Conservation (phyloP, 2,888 invertebrate genomes). For the Calameuta filiformis region DNA sequence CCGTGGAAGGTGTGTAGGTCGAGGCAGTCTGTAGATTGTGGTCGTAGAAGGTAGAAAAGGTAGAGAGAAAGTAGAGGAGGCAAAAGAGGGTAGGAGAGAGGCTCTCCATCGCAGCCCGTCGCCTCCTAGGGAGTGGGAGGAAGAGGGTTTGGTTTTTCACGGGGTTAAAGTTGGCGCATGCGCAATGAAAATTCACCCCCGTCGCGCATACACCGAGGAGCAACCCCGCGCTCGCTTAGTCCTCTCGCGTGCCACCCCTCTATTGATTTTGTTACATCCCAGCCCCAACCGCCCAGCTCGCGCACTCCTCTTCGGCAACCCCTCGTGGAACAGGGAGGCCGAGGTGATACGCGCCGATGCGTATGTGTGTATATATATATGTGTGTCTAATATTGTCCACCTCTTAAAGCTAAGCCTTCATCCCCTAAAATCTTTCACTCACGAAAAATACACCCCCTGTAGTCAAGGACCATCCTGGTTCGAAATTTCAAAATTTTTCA, state of each 20-base stretch:
- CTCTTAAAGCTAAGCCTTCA: conserved; percentile 10
- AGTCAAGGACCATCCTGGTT: too few relatives aligned
- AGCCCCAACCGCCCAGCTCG: conserved; percentile 51
- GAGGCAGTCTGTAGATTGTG: conserved; percentile 18
- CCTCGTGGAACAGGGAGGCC: conserved; percentile 40
- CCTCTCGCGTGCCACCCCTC: conserved; percentile 64
- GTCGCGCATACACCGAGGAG: conserved; percentile 31
- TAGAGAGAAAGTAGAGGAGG: conserved; percentile 9
- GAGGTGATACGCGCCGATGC: conserved; percentile 56
- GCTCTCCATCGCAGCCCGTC: conserved; percentile 65
- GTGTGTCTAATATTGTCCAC: conserved; percentile 7
- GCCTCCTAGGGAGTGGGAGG: conserved; percentile 68
- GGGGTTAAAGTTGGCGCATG: conserved; percentile 39
- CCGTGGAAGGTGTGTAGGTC: conserved; percentile 32
- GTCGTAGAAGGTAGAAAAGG: conserved; percentile 4
- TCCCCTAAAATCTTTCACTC: conserved; percentile 24
- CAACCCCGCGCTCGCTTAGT: conserved; percentile 39
- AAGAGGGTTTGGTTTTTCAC: conserved; percentile 62
- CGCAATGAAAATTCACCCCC: conserved; percentile 41
- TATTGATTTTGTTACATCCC: conserved; percentile 66
- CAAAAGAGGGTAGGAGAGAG: conserved; percentile 40
- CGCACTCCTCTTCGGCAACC: conserved; percentile 44
- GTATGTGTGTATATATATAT: conserved; percentile 31
- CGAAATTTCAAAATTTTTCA: too few relatives aligned
- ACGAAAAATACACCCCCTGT: conserved; percentile 34